These are phyloP conservation scores for Nyctalus aviator DNA, from an alignment of 2,797 vertebrate genomes.

Conservation along the genomic window DNA sequence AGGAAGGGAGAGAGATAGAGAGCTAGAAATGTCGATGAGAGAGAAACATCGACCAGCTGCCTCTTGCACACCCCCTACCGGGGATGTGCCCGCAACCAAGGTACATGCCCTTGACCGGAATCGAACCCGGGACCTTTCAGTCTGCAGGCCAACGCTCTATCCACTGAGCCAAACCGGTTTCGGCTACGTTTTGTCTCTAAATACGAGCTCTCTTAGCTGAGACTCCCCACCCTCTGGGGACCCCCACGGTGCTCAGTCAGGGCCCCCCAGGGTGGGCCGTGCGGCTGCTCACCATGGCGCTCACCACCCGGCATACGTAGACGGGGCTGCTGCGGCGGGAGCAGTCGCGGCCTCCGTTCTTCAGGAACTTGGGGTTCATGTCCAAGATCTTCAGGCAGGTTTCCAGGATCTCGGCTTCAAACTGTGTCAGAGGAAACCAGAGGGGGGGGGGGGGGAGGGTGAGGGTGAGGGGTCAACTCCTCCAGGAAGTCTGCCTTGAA, in stretches of 20 bases:
- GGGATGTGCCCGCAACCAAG: too few relatives aligned
- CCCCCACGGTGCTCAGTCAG: fast-evolving
- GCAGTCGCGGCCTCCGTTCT: conserved; percentile 90
- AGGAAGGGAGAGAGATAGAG: too few relatives aligned
- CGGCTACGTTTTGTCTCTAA: neutral
- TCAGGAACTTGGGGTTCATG: conserved; percentile 92
- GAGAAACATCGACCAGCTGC: too few relatives aligned
- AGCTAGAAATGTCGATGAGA: too few relatives aligned
- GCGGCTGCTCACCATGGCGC: conserved; percentile 93
- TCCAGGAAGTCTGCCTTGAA: conserved; percentile 19
- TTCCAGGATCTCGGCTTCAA: conserved; percentile 94
- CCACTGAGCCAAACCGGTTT: too few relatives aligned
- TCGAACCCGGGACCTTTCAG: too few relatives aligned
- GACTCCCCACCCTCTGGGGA: neutral
- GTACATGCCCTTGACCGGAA: too few relatives aligned
- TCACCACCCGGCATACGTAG: conserved; percentile 95
- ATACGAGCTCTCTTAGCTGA: neutral
- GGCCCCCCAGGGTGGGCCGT: fast-evolving
- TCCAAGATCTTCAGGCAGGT: conserved; percentile 93
- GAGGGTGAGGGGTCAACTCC: neutral
- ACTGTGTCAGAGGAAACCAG: conserved; percentile 86
- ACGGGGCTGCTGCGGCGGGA: conserved; percentile 93
- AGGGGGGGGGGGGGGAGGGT: neutral
- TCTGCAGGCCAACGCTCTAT: too few relatives aligned
- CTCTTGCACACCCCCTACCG: too few relatives aligned